These are phyloP conservation scores for Eciton burchellii DNA, from an alignment of 1,140 invertebrate genomes.

Conservation along the genomic window DNA sequence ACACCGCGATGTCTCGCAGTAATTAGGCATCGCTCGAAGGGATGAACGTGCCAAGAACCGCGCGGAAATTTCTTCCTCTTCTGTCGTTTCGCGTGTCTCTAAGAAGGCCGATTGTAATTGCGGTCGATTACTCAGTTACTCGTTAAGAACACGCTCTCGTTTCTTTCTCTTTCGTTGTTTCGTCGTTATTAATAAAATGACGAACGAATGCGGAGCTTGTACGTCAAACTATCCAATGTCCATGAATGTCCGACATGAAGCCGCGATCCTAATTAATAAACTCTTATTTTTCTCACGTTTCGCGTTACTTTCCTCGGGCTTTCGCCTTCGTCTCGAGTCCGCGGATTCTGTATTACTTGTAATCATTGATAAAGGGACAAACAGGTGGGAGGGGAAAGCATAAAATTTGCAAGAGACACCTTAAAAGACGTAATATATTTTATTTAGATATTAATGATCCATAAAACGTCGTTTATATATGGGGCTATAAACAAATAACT, in stretches of 20 bases:
- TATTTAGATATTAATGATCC: conserved; percentile 81
- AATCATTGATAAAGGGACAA: not conserved
- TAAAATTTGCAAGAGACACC: conserved; percentile 9
- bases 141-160: not conserved
- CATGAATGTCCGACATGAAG: no score
- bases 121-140: conserved; percentile 2
- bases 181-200: no score
- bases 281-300: no score
- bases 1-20: conserved; percentile 9
- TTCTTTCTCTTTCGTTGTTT: no score
- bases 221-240: no score
- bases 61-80: conserved; percentile 1
- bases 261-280: no score
- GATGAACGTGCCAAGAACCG: conserved; percentile 51
- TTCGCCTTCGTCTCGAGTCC: no score
- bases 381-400: not conserved
- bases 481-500: conserved; percentile 80
- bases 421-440: conserved; percentile 82
- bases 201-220: no score
- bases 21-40: conserved; percentile 49
- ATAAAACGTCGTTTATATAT: conserved; percentile 80
- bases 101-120: conserved; percentile 22
- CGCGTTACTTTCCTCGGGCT: no score
- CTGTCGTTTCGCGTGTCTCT: not conserved
- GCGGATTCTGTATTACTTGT: no score